phyloP scores from a whole-genome alignment of 2,888 invertebrate genomes.

The Lasioglossum leucozonium region DNA sequence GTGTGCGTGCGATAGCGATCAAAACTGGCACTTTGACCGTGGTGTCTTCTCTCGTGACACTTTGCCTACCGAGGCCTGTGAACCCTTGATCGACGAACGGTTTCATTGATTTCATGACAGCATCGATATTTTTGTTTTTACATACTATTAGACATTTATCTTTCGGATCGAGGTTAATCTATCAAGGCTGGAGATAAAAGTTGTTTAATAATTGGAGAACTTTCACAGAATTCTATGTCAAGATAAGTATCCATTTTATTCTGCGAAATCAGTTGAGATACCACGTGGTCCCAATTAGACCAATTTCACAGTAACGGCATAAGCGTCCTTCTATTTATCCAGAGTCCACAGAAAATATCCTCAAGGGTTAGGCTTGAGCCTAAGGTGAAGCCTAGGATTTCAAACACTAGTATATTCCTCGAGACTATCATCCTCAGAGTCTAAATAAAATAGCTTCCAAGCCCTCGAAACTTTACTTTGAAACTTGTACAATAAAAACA shows the following conservation, averaged over 20 bases:
- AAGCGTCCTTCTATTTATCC: neutral
- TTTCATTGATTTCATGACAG: neutral
- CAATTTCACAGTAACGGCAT: neutral
- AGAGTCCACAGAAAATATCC: neutral
- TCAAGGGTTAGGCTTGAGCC: neutral
- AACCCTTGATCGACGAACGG: neutral
- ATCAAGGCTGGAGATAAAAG: too few relatives aligned
- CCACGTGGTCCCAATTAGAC: neutral
- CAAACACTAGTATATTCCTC: neutral
- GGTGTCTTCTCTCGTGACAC: slow-evolving; percentile 2
- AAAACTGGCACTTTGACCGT: slow-evolving; percentile 50
- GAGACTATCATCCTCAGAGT: neutral
- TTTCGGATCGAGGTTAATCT: neutral
- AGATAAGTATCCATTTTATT: neutral
- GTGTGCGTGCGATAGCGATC: slow-evolving; percentile 55
- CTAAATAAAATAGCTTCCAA: neutral
- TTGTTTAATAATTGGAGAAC: neutral
- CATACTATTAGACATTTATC: neutral
- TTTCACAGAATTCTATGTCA: neutral
- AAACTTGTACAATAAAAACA: too few relatives aligned
- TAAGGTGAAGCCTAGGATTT: neutral
- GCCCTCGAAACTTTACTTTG: neutral
- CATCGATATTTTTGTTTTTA: neutral
- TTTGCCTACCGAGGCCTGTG: neutral
- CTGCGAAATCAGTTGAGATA: neutral